Evolutionary conservation across 2,797 vertebrate genomes (phyloP), one percentile per base, ranked within the genome.

Genomic region (Trachops cirrhosus): DNA sequence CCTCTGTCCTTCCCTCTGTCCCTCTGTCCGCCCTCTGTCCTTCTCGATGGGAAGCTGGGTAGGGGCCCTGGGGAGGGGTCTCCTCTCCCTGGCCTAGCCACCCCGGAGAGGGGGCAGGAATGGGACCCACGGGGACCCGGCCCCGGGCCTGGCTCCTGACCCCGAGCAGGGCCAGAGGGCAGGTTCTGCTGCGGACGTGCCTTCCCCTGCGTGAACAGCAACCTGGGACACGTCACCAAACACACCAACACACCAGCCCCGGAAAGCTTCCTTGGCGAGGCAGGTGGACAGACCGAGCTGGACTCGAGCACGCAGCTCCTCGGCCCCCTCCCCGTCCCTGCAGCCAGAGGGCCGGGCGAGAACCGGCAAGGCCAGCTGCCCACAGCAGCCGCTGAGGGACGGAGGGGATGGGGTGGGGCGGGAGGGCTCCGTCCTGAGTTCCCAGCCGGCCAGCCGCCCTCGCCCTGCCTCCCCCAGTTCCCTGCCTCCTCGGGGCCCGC

Each of bases 341-440:
- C 44, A 86, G 91, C 71, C 85, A 59, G 94, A 29, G 5, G 90
- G 91, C 96, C 94, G 90, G 82, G 89, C 6, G 5, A 11, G 29
- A 32, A 5, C 3, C 29, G 59, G 29, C 59, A n/a, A 2, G 2
- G 29, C 32, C 6, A 94, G 34, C 10, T 1, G 29, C 41, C 88
- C 0, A 3, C 3, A 14, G 18, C n/a, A 71, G 87, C 0, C 2
- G 2, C 62, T 46, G 1, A 97, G 82, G 59, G 86, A 54, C 70
- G 4, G 95, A 97, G 96, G n/a, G 37, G 93, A 92, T 95, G 57
- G 54, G 52, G 9, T 22, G 22, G 9, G 22, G 74, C 59, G 46
- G 92, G 89, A 92, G 91, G 78, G 75, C 89, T 92, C 5, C 41
- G 94, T 86, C 94, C 57, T 77, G 96, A 59, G 37, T 96, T 93